These are phyloP conservation scores for Catalaphyllia jardinei DNA, from an alignment of 64 coral and sea anemone species.

Conservation along the genomic window DNA sequence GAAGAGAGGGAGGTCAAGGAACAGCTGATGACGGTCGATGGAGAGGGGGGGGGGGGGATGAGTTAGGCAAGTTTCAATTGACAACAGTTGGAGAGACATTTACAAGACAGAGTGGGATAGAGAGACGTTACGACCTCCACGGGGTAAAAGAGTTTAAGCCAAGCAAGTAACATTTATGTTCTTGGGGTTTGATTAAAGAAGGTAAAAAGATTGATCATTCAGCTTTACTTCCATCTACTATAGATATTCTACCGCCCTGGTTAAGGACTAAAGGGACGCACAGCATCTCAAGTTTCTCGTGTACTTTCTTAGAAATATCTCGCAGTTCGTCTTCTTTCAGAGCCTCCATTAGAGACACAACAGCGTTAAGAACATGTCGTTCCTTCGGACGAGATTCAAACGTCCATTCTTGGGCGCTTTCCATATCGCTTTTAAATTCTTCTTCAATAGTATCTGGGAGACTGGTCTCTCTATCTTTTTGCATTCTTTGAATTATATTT, in stretches of 20 bases:
- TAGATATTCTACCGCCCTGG: constrained; percentile 71
- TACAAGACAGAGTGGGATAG: too few species aligned
- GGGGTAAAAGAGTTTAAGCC: too few species aligned
- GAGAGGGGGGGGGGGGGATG: too few species aligned
- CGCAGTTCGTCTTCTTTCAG: constrained; percentile 68
- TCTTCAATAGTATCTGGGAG: constrained; percentile 56
- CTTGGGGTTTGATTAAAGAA: not conserved
- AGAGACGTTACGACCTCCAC: too few species aligned
- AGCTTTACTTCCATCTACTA: constrained; percentile 88
- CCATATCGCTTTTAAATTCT: constrained; percentile 74
- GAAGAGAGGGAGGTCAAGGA: too few species aligned
- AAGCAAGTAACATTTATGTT: not conserved
- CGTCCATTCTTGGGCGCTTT: constrained; percentile 8
- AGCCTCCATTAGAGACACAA: constrained; percentile 63
- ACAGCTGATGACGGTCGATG: too few species aligned
- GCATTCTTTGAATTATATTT: constrained; percentile 56
- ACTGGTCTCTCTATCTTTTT: constrained; percentile 20
- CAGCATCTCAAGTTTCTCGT: constrained; percentile 86
- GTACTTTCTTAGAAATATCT: constrained; percentile 77
- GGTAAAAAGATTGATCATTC: not conserved
- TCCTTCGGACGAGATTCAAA: constrained; percentile 43
- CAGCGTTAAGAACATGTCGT: constrained; percentile 86
- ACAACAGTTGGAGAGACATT: too few species aligned
- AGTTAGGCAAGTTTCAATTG: too few species aligned
- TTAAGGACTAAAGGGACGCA: constrained; percentile 85